Base-by-base conservation (phyloP, 1,140 invertebrate species). In the Centruroides vittatus region DNA sequence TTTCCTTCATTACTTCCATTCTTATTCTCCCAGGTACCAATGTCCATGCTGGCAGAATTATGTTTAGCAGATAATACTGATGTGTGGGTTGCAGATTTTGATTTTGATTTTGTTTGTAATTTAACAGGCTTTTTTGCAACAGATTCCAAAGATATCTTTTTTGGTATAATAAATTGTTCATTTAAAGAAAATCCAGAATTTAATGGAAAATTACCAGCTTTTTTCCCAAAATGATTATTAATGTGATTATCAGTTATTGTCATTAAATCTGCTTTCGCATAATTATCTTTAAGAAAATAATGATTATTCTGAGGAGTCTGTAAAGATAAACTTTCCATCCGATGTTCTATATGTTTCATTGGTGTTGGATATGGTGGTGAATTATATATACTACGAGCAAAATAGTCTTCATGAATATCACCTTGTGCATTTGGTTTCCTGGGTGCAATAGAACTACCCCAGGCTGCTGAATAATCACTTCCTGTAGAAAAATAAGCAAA, bases 141-240 rank as follows among this genome's bases (percentile, higher is more conserved):
- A n/a, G 89, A 90, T 13, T 93, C 93, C 93, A 93, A 97, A 60
- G 91, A 92, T 72, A 89, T 88, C 76, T 93, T 93, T 76, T 94
- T 91, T 60, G 86, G 85, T 61, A 83, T 73, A 58, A 70, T 69
- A 23, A 66, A 57, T 54, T 65, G 64, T 41, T 60, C 64, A 49
- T 49, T 46, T 36, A 53, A 47, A 8, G 55, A 8, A 7, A n/a
- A 41, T 47, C 55, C 55, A 36, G 12, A 12, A 6, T 5, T 13
- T 56, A n/a, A 11, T 10, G n/a, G n/a, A n/a, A 47, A 56, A 56
- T 8, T 13, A 23, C 23, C 23, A 56, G 35, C 34, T 6, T 36
- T 35, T n/a, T 34, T 34, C 6, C 50, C 50, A 51, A 34, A 41
- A 41, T 41, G 41, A 41, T 41, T 8, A 41, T 41, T 41, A 41